phyloP scores from a whole-genome alignment of 2,113 vertebrate species.

The Nematolebias whitei region DNA sequence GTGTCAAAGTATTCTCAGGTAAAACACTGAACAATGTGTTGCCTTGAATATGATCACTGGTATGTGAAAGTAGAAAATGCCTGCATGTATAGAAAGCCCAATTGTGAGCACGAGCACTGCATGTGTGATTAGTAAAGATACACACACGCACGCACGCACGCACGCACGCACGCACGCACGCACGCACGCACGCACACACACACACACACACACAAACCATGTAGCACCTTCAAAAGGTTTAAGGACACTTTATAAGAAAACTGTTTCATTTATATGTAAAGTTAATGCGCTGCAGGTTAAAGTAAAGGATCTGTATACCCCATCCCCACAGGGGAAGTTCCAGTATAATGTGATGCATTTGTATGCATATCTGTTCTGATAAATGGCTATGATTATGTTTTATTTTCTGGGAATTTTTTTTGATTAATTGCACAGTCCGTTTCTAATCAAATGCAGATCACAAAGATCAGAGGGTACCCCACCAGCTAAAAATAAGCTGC shows the following conservation, averaged over 20 bases:
- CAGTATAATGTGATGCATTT: constrained; percentile 9
- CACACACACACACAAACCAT: neutral
- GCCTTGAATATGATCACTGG: neutral
- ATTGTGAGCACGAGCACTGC: neutral
- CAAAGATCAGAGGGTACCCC: constrained; percentile 69
- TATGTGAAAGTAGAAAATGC: neutral
- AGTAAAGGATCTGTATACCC: neutral
- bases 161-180: too few species aligned
- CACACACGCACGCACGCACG: too few species aligned
- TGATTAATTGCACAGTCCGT: constrained; percentile 51
- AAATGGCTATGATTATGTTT: constrained; percentile 30
- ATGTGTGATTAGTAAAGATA: too few species aligned
- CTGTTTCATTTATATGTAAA: constrained; percentile 7
- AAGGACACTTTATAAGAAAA: neutral
- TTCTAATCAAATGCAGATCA: constrained; percentile 65
- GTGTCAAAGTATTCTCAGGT: neutral
- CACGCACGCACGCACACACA: too few species aligned
- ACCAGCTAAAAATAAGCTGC: constrained; percentile 56
- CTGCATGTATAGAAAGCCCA: neutral
- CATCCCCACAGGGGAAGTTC: constrained; percentile 2
- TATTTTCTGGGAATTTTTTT: constrained; percentile 31
- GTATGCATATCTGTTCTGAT: constrained; percentile 21
- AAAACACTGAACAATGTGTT: neutral
- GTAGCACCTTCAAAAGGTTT: neutral
- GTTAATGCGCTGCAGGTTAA: neutral